phyloP scores from a whole-genome alignment of 2,113 vertebrate species.

The Zosterops borbonicus region DNA sequence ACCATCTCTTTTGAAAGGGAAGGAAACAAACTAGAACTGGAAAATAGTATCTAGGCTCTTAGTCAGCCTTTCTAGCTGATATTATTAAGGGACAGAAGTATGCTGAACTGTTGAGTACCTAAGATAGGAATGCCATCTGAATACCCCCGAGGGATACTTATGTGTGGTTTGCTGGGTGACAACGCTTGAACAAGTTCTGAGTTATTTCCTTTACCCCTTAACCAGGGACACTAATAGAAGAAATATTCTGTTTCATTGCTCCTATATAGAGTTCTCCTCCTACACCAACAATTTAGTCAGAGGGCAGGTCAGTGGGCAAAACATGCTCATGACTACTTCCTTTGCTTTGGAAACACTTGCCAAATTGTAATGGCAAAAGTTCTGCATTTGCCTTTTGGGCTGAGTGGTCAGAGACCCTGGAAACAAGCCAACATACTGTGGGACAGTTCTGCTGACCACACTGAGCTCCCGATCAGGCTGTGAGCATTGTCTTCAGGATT shows the following conservation, averaged over 20 bases:
- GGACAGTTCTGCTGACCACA: background rate
- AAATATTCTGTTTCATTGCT: slow-evolving; percentile 46
- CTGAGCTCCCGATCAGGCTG: background rate
- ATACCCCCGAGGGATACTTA: background rate
- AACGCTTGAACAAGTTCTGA: slow-evolving; percentile 20
- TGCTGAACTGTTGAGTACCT: slow-evolving; percentile 16
- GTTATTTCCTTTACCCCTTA: slow-evolving; percentile 46
- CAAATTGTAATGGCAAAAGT: background rate
- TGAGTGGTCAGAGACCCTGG: background rate
- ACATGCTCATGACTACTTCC: slow-evolving; percentile 19
- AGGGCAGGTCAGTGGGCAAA: slow-evolving; percentile 25
- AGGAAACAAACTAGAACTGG: background rate
- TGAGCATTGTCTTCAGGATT: background rate
- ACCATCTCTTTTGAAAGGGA: background rate
- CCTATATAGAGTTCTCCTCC: slow-evolving; percentile 29
- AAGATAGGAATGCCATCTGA: slow-evolving; percentile 53
- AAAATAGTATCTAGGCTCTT: background rate
- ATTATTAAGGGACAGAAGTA: background rate
- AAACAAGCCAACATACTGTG: background rate
- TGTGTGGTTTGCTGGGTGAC: background rate
- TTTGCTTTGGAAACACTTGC: slow-evolving; percentile 17
- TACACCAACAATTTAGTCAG: slow-evolving; percentile 49
- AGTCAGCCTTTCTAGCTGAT: background rate
- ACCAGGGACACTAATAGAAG: slow-evolving; percentile 31
- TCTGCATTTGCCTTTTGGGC: background rate